Percentiles rank a stretch among this genome's conserved stretches.
Conservation (phyloP, 1,140 invertebrate species). For the Drosophila setifemur region DNA sequence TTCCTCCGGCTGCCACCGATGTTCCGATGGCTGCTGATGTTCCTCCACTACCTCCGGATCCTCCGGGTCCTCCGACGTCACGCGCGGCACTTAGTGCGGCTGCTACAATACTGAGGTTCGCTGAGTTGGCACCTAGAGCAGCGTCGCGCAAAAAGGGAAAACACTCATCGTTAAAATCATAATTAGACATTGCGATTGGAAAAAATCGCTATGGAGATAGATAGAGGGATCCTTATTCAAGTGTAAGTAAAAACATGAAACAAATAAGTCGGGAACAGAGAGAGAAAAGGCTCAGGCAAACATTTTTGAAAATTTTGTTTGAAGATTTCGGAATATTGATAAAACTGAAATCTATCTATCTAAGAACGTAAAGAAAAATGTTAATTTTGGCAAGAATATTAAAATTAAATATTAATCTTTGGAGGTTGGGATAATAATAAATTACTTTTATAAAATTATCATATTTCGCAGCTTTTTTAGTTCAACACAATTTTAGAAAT, state of each 20-base stretch:
- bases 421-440: too few species aligned
- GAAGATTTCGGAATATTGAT: background rate
- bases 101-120: constrained; percentile 69
- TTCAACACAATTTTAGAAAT: too few species aligned
- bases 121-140: constrained; percentile 50
- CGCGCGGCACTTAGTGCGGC: constrained; percentile 63
- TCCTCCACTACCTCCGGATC: background rate
- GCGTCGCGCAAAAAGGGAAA: constrained; percentile 2
- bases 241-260: constrained; percentile 10
- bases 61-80: constrained; percentile 27
- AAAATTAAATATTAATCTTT: too few species aligned
- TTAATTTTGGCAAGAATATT: too few species aligned
- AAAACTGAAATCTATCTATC: background rate
- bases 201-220: constrained; percentile 1
- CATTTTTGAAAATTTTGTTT: constrained; percentile 5
- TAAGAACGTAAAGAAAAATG: too few species aligned
- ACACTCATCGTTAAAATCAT: constrained; percentile 25
- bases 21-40: constrained; percentile 5
- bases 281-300: constrained; percentile 2
- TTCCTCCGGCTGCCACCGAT: constrained; percentile 23
- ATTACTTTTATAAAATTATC: too few species aligned
- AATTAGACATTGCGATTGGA: constrained; percentile 12
- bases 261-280: constrained; percentile 3
- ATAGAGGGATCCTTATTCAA: background rate
- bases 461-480: too few species aligned